Conservation (phyloP, 1,140 invertebrate species). For the Papilio aristodemus region DNA sequence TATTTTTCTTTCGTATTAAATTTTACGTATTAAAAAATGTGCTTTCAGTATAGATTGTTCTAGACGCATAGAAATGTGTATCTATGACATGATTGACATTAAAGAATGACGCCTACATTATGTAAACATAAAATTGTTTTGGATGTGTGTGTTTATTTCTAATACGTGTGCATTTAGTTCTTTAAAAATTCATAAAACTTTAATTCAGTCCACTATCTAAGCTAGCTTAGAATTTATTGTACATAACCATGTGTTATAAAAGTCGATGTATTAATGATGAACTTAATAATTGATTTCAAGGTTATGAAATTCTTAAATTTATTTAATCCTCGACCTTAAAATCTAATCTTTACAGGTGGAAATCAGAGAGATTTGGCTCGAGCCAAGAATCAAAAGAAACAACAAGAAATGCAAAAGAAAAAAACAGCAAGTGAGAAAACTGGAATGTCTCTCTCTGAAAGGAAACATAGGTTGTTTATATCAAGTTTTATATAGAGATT, state of each 20-base stretch:
- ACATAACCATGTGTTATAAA: background rate
- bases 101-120: constrained; percentile 37
- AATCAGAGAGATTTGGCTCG: constrained; percentile 93
- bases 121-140: constrained; percentile 35
- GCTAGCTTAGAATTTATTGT: background rate
- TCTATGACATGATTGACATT: constrained; percentile 44
- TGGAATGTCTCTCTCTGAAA: constrained; percentile 87
- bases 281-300: background rate
- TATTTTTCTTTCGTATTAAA: background rate
- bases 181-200: background rate
- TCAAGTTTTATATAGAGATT: constrained; percentile 32
- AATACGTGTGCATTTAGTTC: background rate
- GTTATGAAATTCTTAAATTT: constrained; percentile 31
- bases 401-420: constrained; percentile 84
- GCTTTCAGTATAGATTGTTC: constrained; percentile 49
- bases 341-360: constrained; percentile 82
- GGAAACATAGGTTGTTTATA: constrained; percentile 86
- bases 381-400: constrained; percentile 90
- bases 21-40: constrained; percentile 8
- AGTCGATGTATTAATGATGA: background rate
- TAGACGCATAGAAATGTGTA: constrained; percentile 45
- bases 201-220: background rate
- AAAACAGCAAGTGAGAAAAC: constrained; percentile 85
- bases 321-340: constrained; percentile 25
- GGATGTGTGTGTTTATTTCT: background rate